phyloP scores from a whole-genome alignment of 2,797 vertebrate genomes.

The Typhlichthys subterraneus region DNA sequence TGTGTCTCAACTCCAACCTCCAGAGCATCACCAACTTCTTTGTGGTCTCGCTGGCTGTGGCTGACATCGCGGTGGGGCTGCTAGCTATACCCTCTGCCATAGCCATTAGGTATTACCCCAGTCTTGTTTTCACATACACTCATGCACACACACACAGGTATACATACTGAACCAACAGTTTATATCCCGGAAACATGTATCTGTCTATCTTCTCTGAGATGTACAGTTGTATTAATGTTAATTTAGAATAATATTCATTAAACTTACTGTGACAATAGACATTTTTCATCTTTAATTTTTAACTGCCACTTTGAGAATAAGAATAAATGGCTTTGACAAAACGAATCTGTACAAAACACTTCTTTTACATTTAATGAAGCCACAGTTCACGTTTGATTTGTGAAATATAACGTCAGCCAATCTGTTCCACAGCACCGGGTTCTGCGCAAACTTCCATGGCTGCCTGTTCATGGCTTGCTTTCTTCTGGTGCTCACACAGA shows the following conservation, averaged over 20 bases:
- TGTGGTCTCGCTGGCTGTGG: slow-evolving; percentile 91
- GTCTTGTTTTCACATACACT: neutral
- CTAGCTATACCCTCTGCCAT: slow-evolving; percentile 97
- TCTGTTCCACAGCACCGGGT: slow-evolving; percentile 83
- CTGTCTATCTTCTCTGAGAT: no score
- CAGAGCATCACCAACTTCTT: slow-evolving; percentile 98
- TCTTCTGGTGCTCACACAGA: slow-evolving; percentile 94
- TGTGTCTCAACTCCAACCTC: slow-evolving; percentile 92
- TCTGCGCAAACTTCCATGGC: slow-evolving; percentile 90
- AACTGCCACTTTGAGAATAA: no score
- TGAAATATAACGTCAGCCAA: neutral
- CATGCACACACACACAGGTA: neutral
- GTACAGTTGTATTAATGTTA: no score
- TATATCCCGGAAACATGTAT: no score
- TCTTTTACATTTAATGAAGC: neutral
- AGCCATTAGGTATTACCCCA: slow-evolving; percentile 71
- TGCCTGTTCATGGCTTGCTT: slow-evolving; percentile 98
- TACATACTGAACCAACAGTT: no score
- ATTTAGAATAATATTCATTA: no score
- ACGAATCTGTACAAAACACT: neutral
- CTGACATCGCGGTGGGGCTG: slow-evolving; percentile 93
- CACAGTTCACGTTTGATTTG: neutral
- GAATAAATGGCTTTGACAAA: no score
- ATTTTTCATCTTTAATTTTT: no score
- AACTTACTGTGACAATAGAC: no score